Evolutionary conservation across 2,888 invertebrate genomes (phyloP).

Genomic region (Acholoe squamosa): DNA sequence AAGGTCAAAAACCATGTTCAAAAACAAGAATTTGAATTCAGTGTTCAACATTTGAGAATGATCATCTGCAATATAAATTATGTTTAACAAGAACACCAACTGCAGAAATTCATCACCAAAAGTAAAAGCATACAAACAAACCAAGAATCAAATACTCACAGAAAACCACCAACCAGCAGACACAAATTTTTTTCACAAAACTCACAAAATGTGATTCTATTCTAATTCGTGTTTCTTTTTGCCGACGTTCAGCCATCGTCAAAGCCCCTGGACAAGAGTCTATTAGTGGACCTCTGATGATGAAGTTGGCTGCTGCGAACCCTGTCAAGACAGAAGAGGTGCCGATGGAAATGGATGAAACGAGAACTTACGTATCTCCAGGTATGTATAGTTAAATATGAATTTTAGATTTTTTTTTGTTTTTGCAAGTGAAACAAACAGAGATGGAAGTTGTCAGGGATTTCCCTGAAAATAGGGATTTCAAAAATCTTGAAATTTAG

Average conservation of each 20-base stretch:
- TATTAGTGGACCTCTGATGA: constrained; percentile 1
- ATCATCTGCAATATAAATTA: no score
- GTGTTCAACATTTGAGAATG: no score
- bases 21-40: no score
- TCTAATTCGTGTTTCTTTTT: not conserved
- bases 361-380: constrained; percentile 37
- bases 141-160: constrained; percentile 16
- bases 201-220: not conserved
- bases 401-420: no score
- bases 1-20: no score
- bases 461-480: no score
- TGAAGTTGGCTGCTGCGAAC: not conserved
- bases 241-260: constrained; percentile 37
- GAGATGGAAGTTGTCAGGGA: no score
- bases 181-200: not conserved
- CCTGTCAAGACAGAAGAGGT: constrained; percentile 46
- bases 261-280: not conserved
- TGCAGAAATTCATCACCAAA: not conserved
- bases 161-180: not conserved
- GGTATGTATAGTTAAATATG: not conserved
- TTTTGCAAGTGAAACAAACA: no score
- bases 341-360: constrained; percentile 58
- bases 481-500: no score
- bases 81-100: not conserved
- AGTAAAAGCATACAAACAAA: not conserved